Conservation (phyloP, 2,113 vertebrate species). For the Chinchilla lanigera region DNA sequence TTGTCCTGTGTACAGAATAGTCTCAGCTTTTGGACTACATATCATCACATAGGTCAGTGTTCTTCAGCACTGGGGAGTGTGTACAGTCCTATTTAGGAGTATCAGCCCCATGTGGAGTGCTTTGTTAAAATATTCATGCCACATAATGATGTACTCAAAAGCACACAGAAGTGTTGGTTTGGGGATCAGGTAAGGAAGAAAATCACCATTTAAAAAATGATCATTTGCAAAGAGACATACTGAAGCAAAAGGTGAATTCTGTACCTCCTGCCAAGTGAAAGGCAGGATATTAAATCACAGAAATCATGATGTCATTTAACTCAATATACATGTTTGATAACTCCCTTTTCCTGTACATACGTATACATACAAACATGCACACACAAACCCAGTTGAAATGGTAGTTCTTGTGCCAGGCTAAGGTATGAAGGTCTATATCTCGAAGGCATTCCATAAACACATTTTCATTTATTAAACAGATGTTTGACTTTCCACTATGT, state of each 20-base stretch:
- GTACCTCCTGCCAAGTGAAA: background rate
- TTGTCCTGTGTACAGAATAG: background rate
- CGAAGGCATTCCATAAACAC: slow-evolving; percentile 12
- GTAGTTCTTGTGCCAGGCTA: background rate
- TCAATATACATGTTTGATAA: background rate
- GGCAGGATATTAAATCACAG: background rate
- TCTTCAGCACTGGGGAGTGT: background rate
- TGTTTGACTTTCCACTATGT: background rate
- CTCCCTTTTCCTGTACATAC: background rate
- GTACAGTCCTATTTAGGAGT: background rate
- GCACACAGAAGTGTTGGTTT: background rate
- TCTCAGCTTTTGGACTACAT: background rate
- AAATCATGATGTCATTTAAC: background rate
- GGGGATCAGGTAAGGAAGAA: background rate
- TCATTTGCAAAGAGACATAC: background rate
- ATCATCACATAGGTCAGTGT: background rate
- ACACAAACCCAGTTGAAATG: background rate
- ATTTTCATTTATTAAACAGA: slow-evolving; percentile 15
- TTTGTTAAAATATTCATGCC: background rate
- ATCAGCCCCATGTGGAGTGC: background rate
- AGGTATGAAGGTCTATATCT: background rate
- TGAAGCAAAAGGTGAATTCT: background rate
- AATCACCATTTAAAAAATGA: background rate
- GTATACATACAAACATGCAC: background rate
- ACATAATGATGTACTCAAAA: background rate